Evolutionary conservation across 2,797 vertebrate species (phyloP), one percentile per base, ranked within the genome.

Genomic region (Darevskia mixta): DNA sequence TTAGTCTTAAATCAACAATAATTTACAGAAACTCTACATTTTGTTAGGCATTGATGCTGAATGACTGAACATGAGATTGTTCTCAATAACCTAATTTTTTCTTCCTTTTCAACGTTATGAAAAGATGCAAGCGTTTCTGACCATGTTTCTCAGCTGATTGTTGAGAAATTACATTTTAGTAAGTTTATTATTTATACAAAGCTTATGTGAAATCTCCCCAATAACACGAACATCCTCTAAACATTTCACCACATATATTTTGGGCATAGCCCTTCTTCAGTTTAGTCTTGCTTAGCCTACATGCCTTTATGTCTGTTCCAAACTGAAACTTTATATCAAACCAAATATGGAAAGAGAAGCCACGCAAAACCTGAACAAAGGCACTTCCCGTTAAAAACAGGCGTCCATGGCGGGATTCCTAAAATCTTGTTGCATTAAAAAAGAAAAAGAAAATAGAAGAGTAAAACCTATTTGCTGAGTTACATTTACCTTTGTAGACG

Each of bases 221-320:
- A 75, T 76, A 78, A 78, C 4, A 72, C 25, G 18, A 69, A 67
- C 73, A 66, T 55, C 49, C 49, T 55, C 49, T 27, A 77, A 76
- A 64, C 55, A 61, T 76, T 76, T 86, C 75, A 79, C 25, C 72
- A 49, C 38, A 27, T 86, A 67, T 1, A 88, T 89, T 82, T 92
- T 88, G 41, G 91, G 81, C 41, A n/a, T 29, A 43, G 80, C 25
- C 32, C 79, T 4, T 15, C 49, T 92, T 85, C 58, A 41, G 88
- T 90, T 81, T 79, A 87, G 61, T 3, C 20, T 87, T 73, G 3
- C 69, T 80, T 75, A 35, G 35, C 35, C 35, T 35, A 78, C 15
- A 67, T 8, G 15, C 41, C 17, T 6, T 69, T 78, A 55, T 55
- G 71, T 32, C 23, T 71, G 58, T 87, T 66, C 86, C 87, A 77